Evolutionary conservation across 1,140 invertebrate species (phyloP).

Genomic region (Zaprionus camerounensis): DNA sequence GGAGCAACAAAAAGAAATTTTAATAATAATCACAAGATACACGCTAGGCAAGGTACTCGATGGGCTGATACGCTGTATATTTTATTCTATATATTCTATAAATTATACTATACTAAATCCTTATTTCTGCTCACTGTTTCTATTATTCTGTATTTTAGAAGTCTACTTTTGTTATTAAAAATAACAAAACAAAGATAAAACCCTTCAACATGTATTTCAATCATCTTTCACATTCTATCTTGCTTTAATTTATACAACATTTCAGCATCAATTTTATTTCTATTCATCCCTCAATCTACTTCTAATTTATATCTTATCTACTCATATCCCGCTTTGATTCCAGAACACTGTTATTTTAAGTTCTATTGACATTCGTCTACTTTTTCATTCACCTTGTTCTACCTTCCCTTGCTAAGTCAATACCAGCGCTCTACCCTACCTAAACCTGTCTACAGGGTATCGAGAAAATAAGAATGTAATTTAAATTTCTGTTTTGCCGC

Average conservation of each 20-base stretch:
- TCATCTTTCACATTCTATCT: background rate
- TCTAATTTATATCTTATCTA: background rate
- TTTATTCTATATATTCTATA: background rate
- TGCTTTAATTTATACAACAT: background rate
- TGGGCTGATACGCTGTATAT: background rate
- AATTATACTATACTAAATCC: background rate
- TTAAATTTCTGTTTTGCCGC: constrained; percentile 65
- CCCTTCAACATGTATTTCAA: too few relatives aligned
- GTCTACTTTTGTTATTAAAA: too few relatives aligned
- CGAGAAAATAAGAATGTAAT: constrained; percentile 68
- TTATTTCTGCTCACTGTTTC: too few relatives aligned
- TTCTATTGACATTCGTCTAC: background rate
- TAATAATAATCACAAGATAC: constrained; percentile 15
- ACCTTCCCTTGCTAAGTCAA: background rate
- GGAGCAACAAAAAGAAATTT: constrained; percentile 13
- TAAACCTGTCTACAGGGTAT: background rate
- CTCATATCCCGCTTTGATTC: background rate
- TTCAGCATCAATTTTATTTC: background rate
- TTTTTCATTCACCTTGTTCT: background rate
- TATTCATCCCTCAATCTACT: background rate
- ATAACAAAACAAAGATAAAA: too few relatives aligned
- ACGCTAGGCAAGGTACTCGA: background rate
- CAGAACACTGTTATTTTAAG: background rate
- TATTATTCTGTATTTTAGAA: too few relatives aligned
- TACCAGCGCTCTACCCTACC: background rate